Evolutionary conservation across 2,113 vertebrate genomes (phyloP).

Genomic region (Condylura cristata): DNA sequence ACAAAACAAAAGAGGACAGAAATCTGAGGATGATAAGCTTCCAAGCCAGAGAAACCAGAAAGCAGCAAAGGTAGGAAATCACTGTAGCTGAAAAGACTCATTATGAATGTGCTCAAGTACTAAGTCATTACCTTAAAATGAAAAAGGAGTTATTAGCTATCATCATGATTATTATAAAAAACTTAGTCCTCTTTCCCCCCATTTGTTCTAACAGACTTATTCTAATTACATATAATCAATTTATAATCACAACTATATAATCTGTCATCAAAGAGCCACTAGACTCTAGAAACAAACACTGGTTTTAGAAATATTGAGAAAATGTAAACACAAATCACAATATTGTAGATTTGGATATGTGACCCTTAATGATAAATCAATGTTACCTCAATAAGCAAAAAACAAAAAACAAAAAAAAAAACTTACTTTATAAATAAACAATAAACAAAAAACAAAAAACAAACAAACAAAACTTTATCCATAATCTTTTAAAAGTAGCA

Average conservation of each 20-base stretch:
- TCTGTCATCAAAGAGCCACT: background rate
- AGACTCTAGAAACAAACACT: background rate
- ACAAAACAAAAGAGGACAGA: slow-evolving; percentile 55
- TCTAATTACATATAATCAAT: background rate
- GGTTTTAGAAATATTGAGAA: background rate
- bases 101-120: background rate
- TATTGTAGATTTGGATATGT: background rate
- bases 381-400: too few relatives aligned
- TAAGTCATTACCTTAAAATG: background rate
- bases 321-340: background rate
- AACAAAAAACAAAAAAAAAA: too few relatives aligned
- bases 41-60: slow-evolving; percentile 41
- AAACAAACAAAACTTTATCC: too few relatives aligned
- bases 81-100: background rate
- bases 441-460: background rate
- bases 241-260: background rate
- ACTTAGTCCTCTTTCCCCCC: background rate
- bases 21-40: slow-evolving; percentile 51
- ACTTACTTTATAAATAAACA: too few relatives aligned
- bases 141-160: background rate
- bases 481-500: background rate
- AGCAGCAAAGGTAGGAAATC: background rate
- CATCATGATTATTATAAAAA: background rate
- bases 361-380: background rate
- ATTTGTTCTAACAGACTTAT: background rate